Percentiles rank a stretch among this genome's conserved stretches.
Evolutionary conservation across 2,797 vertebrate genomes (phyloP).

Genomic region (Cirrhinus molitorella): DNA sequence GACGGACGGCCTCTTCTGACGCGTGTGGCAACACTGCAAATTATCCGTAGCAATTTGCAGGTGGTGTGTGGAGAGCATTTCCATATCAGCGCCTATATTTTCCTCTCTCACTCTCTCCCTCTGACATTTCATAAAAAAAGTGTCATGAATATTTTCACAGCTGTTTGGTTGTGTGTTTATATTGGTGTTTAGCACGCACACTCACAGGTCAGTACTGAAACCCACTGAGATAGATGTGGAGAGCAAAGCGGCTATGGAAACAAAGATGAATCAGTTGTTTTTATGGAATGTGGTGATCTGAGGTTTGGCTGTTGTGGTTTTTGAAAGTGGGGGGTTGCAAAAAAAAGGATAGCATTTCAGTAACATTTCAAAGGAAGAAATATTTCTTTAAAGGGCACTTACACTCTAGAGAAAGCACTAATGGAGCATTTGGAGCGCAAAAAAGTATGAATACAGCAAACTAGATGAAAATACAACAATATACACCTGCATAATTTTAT

Average conservation of each 20-base stretch:
- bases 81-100: constrained; percentile 39
- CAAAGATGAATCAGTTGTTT: constrained; percentile 26
- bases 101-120: constrained; percentile 22
- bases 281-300: constrained; percentile 26
- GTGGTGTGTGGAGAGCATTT: constrained; percentile 24
- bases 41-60: constrained; percentile 35
- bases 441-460: background rate
- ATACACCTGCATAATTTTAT: background rate
- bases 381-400: background rate
- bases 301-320: background rate
- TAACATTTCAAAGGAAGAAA: background rate
- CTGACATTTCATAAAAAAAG: constrained; percentile 61
- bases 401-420: background rate
- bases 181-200: constrained; percentile 44
- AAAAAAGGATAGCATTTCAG: constrained; percentile 2
- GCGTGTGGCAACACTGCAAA: constrained; percentile 49
- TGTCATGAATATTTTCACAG: constrained; percentile 62
- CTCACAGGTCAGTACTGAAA: constrained; percentile 17
- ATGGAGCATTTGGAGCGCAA: background rate
- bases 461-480: background rate
- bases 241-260: constrained; percentile 15
- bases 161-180: constrained; percentile 57
- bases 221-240: constrained; percentile 37
- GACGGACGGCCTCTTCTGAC: constrained; percentile 69
- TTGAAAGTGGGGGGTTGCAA: background rate